These are phyloP conservation scores for Synaphobranchus kaupii DNA, from an alignment of 2,797 vertebrate genomes.

Conservation along the genomic window DNA sequence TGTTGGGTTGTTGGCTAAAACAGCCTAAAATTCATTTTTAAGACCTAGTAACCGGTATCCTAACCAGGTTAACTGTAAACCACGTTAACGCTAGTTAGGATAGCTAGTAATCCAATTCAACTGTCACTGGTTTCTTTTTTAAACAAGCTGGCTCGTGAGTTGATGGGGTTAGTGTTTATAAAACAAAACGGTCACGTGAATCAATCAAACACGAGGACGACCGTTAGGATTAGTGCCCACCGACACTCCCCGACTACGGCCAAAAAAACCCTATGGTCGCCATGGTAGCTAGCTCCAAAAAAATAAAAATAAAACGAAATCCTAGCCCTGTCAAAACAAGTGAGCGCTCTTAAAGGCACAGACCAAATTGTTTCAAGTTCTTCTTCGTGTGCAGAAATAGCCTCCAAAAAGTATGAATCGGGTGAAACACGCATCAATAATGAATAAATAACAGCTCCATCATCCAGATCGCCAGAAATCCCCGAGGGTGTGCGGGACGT, in stretches of 20 bases:
- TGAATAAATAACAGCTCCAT: not conserved
- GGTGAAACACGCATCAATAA: not conserved
- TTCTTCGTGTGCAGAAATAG: not conserved
- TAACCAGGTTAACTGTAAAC: not conserved
- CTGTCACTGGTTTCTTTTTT: not conserved
- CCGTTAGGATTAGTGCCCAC: constrained; percentile 33
- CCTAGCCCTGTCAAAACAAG: constrained; percentile 75
- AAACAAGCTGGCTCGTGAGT: not conserved
- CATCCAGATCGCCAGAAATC: not conserved
- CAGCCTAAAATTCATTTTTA: not conserved
- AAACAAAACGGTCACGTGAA: constrained; percentile 40
- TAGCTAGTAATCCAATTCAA: not conserved
- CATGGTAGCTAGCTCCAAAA: constrained; percentile 50
- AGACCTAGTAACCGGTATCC: not conserved
- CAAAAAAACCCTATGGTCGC: constrained; percentile 35
- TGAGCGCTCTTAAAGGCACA: constrained; percentile 71
- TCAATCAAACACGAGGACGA: constrained; percentile 28
- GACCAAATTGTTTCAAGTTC: constrained; percentile 41
- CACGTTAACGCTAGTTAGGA: not conserved
- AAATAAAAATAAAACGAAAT: constrained; percentile 67
- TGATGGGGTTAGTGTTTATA: constrained; percentile 25
- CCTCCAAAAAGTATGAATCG: not conserved
- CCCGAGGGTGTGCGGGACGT: constrained; percentile 27
- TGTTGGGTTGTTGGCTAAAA: not conserved
- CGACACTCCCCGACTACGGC: constrained; percentile 22